Evolutionary conservation across 2,888 invertebrate genomes (phyloP).

Genomic region (Prostheceraeus crozeri): DNA sequence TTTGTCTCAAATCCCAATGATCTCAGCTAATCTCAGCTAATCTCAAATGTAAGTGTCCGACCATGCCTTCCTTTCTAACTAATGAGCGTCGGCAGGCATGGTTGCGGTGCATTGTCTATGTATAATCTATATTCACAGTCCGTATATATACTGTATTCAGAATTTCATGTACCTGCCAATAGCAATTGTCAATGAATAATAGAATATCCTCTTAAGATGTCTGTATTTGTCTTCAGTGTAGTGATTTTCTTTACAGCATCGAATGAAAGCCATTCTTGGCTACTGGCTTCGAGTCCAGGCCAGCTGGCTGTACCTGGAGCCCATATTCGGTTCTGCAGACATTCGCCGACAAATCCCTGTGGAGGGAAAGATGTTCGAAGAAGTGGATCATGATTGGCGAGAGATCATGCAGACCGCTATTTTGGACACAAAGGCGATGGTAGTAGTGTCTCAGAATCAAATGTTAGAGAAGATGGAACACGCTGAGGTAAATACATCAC

Average conservation of each 20-base stretch:
- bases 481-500: conserved; percentile 47
- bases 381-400: conserved; percentile 54
- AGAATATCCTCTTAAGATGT: no score
- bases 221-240: conserved; percentile 55
- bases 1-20: no score
- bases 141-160: no score
- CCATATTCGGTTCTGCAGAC: conserved; percentile 56
- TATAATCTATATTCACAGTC: no score
- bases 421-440: conserved; percentile 50
- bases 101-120: no score
- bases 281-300: conserved; percentile 60
- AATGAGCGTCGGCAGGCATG: no score
- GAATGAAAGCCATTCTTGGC: conserved; percentile 81
- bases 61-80: no score
- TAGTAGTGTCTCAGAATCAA: conserved; percentile 52
- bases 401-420: conserved; percentile 52
- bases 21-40: no score
- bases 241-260: conserved; percentile 59
- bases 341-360: conserved; percentile 55
- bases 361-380: conserved; percentile 56
- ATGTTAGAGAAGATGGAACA: conserved; percentile 55
- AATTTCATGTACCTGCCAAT: no score
- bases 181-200: no score
- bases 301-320: conserved; percentile 56
- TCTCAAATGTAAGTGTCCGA: no score